Evolutionary conservation across 2,113 vertebrate genomes (phyloP).

Genomic region (Pontoporia blainvillei): DNA sequence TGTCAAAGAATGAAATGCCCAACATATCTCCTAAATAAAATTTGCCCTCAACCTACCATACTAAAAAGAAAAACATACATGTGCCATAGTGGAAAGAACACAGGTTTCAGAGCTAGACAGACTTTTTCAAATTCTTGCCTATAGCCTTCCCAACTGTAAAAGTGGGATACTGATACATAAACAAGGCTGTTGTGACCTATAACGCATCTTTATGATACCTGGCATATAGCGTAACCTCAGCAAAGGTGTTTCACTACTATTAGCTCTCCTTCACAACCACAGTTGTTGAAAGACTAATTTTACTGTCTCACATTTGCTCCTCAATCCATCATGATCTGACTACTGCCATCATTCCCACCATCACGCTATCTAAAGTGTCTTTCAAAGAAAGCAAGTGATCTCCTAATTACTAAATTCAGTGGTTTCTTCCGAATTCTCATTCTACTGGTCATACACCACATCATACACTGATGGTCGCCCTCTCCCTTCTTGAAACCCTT

Average conservation of each 20-base stretch:
- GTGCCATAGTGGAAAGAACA: not conserved
- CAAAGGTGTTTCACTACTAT: not conserved
- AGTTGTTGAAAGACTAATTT: not conserved
- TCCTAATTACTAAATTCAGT: not conserved
- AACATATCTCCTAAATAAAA: conserved; percentile 24
- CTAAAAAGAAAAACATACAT: conserved; percentile 1
- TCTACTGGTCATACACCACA: not conserved
- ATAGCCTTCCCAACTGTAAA: not conserved
- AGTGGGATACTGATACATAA: not conserved
- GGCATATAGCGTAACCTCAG: not conserved
- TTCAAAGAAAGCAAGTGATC: conserved; percentile 7
- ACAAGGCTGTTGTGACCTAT: not conserved
- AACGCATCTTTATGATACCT: conserved; percentile 13
- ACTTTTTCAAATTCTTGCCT: conserved; percentile 8
- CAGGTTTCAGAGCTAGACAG: not conserved
- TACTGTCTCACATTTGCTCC: not conserved
- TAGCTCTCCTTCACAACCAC: conserved; percentile 7
- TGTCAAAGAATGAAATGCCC: conserved; percentile 14
- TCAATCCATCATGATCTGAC: not conserved
- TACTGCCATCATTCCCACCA: not conserved
- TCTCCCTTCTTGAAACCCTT: not conserved
- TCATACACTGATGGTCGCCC: not conserved
- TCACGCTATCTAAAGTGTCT: not conserved
- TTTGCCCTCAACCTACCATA: not conserved
- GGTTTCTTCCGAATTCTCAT: not conserved